These are phyloP conservation scores for Paracanthobrama guichenoti DNA, from an alignment of 2,113 vertebrate genomes.

Conservation along the genomic window DNA sequence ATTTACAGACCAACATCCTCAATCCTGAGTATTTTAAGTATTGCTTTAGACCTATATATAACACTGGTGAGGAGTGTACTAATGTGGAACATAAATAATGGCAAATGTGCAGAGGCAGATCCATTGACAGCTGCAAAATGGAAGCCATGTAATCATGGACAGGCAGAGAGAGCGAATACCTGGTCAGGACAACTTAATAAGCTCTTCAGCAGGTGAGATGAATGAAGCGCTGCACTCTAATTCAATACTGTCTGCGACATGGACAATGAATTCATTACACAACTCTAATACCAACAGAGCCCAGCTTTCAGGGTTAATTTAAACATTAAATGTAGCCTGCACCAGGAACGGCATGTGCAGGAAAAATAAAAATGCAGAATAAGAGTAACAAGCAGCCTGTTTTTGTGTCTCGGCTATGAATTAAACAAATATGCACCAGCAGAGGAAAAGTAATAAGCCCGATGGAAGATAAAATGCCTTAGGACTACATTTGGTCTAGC, in stretches of 20 bases:
- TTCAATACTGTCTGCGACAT: constrained; percentile 51
- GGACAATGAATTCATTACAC: constrained; percentile 56
- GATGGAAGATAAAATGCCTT: constrained; percentile 42
- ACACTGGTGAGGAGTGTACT: background rate
- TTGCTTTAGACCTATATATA: constrained; percentile 12
- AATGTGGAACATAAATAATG: constrained; percentile 27
- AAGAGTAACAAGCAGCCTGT: constrained; percentile 44
- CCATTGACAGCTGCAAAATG: constrained; percentile 23
- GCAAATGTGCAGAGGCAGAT: constrained; percentile 23
- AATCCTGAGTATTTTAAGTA: constrained; percentile 16
- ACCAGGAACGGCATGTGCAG: background rate
- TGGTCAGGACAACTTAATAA: constrained; percentile 47
- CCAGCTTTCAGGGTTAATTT: constrained; percentile 53
- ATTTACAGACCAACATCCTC: background rate
- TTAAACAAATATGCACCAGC: constrained; percentile 25
- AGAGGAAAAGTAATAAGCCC: constrained; percentile 28
- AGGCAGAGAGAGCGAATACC: constrained; percentile 31
- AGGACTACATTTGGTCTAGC: constrained; percentile 37
- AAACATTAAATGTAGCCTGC: constrained; percentile 49
- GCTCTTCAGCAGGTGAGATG: constrained; percentile 44
- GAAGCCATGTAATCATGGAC: constrained; percentile 34
- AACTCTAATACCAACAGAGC: constrained; percentile 45
- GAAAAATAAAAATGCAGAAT: constrained; percentile 42
- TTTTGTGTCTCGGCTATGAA: constrained; percentile 11
- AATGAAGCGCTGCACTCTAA: constrained; percentile 57